phyloP scores from a whole-genome alignment of 2,888 invertebrate genomes.

The Pterostichus madidus region DNA sequence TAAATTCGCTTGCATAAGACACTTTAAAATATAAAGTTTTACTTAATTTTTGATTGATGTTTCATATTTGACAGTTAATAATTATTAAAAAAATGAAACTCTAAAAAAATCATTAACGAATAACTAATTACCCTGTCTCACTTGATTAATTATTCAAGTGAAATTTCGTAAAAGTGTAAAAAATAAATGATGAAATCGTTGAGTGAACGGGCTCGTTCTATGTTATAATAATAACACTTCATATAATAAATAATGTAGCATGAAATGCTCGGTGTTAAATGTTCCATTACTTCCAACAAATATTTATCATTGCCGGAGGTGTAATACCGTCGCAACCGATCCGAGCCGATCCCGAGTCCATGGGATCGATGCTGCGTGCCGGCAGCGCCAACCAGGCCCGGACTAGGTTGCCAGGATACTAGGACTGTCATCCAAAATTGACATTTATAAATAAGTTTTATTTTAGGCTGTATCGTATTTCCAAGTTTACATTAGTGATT shows the following conservation, averaged over 20 bases:
- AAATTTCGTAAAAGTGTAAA: slow-evolving; percentile 45
- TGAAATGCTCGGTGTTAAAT: slow-evolving; percentile 41
- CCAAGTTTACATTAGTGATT: no score
- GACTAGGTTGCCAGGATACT: no score
- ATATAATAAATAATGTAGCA: slow-evolving; percentile 47
- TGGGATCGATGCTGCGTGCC: slow-evolving; percentile 13
- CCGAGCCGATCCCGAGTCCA: slow-evolving; percentile 8
- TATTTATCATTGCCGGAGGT: slow-evolving; percentile 51
- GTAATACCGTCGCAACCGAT: slow-evolving; percentile 40
- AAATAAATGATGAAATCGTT: slow-evolving; percentile 4
- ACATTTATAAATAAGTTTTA: no score
- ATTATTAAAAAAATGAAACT: slow-evolving; percentile 45
- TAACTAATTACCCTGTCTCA: slow-evolving; percentile 54
- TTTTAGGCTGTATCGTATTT: no score
- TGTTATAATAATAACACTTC: slow-evolving; percentile 34
- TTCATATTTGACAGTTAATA: slow-evolving; percentile 54
- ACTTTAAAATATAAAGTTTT: slow-evolving; percentile 32
- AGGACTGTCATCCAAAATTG: no score
- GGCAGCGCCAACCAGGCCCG: background rate
- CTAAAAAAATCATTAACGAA: slow-evolving; percentile 57
- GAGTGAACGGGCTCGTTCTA: slow-evolving; percentile 1
- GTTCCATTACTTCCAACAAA: slow-evolving; percentile 50
- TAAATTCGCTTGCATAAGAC: background rate
- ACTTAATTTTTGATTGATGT: slow-evolving; percentile 56
- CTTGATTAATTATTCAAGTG: slow-evolving; percentile 47